Evolutionary conservation across 92 coral and sea anemone species (phyloP).

Genomic region (Galaxea fascicularis): DNA sequence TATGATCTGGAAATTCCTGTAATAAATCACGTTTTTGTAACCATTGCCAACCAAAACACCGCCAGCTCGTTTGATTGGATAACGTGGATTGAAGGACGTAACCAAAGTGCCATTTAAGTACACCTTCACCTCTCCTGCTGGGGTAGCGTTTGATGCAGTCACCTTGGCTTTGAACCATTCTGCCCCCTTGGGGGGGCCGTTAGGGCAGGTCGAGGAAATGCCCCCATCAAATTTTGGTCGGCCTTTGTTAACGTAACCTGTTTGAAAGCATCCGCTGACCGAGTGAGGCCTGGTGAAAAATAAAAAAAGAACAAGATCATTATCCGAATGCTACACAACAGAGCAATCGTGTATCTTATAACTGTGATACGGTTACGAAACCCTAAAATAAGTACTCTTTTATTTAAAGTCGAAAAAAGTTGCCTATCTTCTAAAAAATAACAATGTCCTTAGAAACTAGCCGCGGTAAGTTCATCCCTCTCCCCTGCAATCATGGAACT

Average conservation of each 20-base stretch:
- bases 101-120: slow-evolving; percentile 35
- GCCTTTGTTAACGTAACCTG: slow-evolving; percentile 68
- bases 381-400: no score
- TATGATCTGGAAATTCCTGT: slow-evolving; percentile 38
- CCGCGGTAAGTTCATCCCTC: no score
- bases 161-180: slow-evolving; percentile 62
- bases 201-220: slow-evolving; percentile 44
- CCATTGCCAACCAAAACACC: slow-evolving; percentile 86
- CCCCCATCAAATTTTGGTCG: slow-evolving; percentile 45
- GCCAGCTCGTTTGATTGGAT: slow-evolving; percentile 59
- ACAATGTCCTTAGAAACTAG: no score
- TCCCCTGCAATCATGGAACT: no score
- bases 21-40: slow-evolving; percentile 70
- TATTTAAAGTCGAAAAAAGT: no score
- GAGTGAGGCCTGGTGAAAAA: slow-evolving; percentile 59
- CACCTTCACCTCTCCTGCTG: slow-evolving; percentile 49
- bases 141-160: slow-evolving; percentile 24
- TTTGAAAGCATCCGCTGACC: slow-evolving; percentile 63
- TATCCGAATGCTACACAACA: not conserved
- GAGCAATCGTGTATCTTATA: no score
- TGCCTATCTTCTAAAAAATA: no score
- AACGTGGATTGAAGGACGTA: slow-evolving; percentile 52
- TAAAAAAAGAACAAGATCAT: not conserved
- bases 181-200: slow-evolving; percentile 69
- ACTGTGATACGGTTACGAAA: no score